Percentiles rank a stretch among this genome's conserved stretches.
Evolutionary conservation across 2,113 vertebrate species (phyloP).

Genomic region (Bostrychus sinensis): DNA sequence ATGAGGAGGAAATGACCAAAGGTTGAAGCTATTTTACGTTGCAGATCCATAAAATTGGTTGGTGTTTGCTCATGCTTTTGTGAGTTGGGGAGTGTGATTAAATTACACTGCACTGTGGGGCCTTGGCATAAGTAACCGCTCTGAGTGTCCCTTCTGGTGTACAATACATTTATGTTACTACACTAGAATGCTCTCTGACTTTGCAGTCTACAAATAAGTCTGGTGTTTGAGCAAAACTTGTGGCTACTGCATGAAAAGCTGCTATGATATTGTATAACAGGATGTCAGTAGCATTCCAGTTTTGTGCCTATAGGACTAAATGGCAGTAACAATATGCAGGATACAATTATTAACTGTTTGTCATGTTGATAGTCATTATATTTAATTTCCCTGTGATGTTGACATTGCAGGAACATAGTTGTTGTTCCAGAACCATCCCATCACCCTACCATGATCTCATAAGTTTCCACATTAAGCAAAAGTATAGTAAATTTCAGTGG

Average conservation of each 20-base stretch:
- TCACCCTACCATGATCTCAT: too few species aligned
- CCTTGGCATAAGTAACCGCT: background rate
- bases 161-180: background rate
- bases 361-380: too few species aligned
- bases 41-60: slow-evolving; percentile 8
- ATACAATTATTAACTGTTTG: too few species aligned
- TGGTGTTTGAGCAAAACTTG: background rate
- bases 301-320: too few species aligned
- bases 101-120: slow-evolving; percentile 5
- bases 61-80: slow-evolving; percentile 1
- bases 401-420: too few species aligned
- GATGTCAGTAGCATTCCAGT: too few species aligned
- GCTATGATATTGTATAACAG: too few species aligned
- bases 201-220: background rate
- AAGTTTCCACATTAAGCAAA: too few species aligned
- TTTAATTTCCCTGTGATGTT: too few species aligned
- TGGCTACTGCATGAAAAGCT: background rate
- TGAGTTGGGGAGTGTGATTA: slow-evolving; percentile 1
- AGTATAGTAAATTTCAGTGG: too few species aligned
- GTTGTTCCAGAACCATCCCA: too few species aligned
- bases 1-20: slow-evolving; percentile 6
- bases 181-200: background rate
- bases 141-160: background rate
- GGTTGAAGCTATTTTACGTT: slow-evolving; percentile 13
- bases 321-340: too few species aligned